Conservation (phyloP, 2,113 vertebrate species). For the Oreochromis niloticus region DNA sequence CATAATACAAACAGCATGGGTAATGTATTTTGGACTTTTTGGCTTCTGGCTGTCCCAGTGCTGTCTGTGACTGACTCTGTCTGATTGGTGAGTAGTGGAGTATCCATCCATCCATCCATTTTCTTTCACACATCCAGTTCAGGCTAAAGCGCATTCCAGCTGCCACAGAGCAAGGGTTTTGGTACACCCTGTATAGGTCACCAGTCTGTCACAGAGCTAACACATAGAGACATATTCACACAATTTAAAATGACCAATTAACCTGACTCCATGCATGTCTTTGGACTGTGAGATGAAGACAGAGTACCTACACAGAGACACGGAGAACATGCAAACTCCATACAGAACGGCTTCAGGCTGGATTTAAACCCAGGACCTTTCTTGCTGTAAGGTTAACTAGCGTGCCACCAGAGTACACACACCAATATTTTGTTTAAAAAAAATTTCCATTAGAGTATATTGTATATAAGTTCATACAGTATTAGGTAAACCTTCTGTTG, state of each 20-base stretch:
- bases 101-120: neutral
- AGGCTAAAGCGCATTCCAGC: neutral
- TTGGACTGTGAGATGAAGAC: neutral
- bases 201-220: neutral
- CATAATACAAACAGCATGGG: conserved; percentile 18
- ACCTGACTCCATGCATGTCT: neutral
- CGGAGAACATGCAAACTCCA: neutral
- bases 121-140: neutral
- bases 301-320: neutral
- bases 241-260: neutral
- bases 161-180: neutral
- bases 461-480: neutral
- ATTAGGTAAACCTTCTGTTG: neutral
- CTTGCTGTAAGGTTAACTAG: neutral
- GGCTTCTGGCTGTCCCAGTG: conserved; percentile 18
- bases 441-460: neutral
- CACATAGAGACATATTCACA: neutral
- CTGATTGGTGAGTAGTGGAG: conserved; percentile 58
- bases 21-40: conserved; percentile 36
- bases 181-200: neutral
- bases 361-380: neutral
- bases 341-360: neutral
- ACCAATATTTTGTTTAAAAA: neutral
- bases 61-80: neutral
- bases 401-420: neutral